A percentile compares a stretch with the other conserved stretches of the same genome.
Conservation (phyloP, 1,140 invertebrate species). For the Philotrypesis tridentata region DNA sequence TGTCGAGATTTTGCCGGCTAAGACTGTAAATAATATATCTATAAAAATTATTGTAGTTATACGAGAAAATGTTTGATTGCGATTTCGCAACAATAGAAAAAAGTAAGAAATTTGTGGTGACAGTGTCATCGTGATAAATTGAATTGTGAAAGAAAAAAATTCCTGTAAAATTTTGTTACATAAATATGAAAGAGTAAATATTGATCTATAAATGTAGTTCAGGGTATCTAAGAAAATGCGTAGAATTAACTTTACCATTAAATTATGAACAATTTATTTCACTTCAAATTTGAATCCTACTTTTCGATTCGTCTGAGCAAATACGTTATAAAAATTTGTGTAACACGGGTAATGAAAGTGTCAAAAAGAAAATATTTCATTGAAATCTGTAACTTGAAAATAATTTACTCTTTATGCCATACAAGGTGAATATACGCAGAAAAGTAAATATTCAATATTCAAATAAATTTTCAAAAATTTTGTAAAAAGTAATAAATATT, state of each 20-base stretch:
- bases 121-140: slow-evolving; percentile 29
- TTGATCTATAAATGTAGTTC: slow-evolving; percentile 47
- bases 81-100: neutral
- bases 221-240: slow-evolving; percentile 62
- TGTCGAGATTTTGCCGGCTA: slow-evolving; percentile 25
- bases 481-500: slow-evolving; percentile 41
- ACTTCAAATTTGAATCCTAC: neutral
- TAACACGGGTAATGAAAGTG: neutral
- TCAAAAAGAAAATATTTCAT: neutral
- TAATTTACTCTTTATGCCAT: neutral
- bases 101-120: slow-evolving; percentile 15
- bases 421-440: neutral
- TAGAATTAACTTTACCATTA: slow-evolving; percentile 49
- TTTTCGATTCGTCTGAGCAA: neutral
- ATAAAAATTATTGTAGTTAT: slow-evolving; percentile 22
- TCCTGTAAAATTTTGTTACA: slow-evolving; percentile 48
- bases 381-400: neutral
- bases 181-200: slow-evolving; percentile 41
- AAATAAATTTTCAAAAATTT: slow-evolving; percentile 21
- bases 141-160: slow-evolving; percentile 4
- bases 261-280: neutral
- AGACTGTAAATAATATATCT: slow-evolving; percentile 41
- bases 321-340: neutral
- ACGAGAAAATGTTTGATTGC: neutral
- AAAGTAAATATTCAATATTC: neutral